Evolutionary conservation across 2,113 vertebrate genomes (phyloP), one percentile per base, ranked within the genome.

Genomic region (Arothron firmamentum): DNA sequence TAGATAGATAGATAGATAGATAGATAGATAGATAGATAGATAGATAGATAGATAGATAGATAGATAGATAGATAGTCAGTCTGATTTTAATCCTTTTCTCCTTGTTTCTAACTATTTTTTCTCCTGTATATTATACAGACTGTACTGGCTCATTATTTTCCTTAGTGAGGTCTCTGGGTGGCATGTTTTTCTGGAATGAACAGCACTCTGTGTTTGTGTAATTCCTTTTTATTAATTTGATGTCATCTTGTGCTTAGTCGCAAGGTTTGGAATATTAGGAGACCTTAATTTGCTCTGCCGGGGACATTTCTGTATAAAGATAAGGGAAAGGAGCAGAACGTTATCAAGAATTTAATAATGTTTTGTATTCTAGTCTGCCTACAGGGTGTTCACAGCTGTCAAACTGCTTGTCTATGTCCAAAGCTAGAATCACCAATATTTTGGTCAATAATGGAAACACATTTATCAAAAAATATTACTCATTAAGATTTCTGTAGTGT

Each of bases 271-370:
- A 71, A 48, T 63, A 66, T 74, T 52, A 66, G 43, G 59, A 75
- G 57, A 28, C 45, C 38, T 23, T 75, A 70, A 72, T 79, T 65
- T 67, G 42, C n/a, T 56, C 74, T 56, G 51, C 69, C 50, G 62
- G 62, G 78, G 67, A 56, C 45, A 23, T 58, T 19, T 43, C 59
- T 61, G 12, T 23, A 23, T 23, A 41, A 62, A 52, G 38, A 67
- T n/a, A 19, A 46, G 54, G 45, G 57, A 59, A 52, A n/a, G 63
- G 69, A 77, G 19, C 25, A 60, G 59, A 65, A 59, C 47, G 4
- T 45, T 16, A 47, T 74, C 79, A 80, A 87, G 77, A 81, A 77
- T 78, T 70, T 75, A 80, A 88, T 87, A 76, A 74, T 41, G 53
- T 55, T 25, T 70, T 59, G 45, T 41, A 47, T 43, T 66, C 49